Percentiles rank a stretch among this genome's conserved stretches.
Conservation (phyloP, 2,113 vertebrate genomes). For the Odobenus rosmarus region DNA sequence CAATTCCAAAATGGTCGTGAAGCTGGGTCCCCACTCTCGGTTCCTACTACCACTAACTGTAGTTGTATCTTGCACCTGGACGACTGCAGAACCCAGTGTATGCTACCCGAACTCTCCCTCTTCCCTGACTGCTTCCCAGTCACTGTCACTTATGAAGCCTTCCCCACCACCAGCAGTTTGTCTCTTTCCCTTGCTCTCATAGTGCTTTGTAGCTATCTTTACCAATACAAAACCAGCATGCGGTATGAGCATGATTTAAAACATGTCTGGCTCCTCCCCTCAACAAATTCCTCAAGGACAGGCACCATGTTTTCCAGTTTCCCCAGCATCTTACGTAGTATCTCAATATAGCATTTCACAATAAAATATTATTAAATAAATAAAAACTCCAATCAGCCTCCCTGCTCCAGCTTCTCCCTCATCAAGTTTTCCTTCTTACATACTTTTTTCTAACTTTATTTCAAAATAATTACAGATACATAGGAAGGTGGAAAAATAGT, state of each 20-base stretch:
- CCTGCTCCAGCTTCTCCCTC: background rate
- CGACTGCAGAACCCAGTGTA: background rate
- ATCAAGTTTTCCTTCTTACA: background rate
- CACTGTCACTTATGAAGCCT: background rate
- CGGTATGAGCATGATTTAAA: background rate
- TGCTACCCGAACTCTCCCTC: background rate
- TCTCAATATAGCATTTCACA: background rate
- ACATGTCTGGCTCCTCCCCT: background rate
- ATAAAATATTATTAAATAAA: background rate
- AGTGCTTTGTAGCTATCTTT: background rate
- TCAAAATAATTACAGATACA: slow-evolving; percentile 37
- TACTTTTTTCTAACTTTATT: background rate
- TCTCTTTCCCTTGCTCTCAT: background rate
- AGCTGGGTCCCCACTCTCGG: background rate
- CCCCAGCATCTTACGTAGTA: background rate
- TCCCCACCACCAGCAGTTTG: background rate
- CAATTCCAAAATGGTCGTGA: background rate
- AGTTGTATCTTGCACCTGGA: background rate
- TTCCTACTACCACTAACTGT: background rate
- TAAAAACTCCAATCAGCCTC: background rate
- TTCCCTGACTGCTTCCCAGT: background rate
- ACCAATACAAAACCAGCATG: background rate
- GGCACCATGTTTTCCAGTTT: background rate
- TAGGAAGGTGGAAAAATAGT: background rate
- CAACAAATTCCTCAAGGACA: slow-evolving; percentile 3